These are phyloP conservation scores for Thysanoteuthis rhombus DNA, from an alignment of 2,888 invertebrate genomes.

Conservation along the genomic window DNA sequence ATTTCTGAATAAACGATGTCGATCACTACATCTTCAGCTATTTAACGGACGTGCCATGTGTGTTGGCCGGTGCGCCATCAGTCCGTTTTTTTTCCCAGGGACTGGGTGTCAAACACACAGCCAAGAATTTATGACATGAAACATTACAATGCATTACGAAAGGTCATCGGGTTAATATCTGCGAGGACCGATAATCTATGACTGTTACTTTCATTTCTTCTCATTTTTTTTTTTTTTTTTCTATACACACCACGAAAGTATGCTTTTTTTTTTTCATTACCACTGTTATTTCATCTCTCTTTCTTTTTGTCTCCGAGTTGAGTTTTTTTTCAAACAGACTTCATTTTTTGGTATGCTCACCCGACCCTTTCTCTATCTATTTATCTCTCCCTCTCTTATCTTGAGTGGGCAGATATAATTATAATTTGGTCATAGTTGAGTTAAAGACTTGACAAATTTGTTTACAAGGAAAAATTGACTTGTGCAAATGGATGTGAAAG, in stretches of 20 bases:
- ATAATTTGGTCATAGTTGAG: too few species aligned
- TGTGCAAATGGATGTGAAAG: too few species aligned
- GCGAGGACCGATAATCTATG: conserved; percentile 1
- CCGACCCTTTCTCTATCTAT: too few species aligned
- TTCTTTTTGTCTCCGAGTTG: neutral
- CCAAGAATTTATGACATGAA: conserved; percentile 29
- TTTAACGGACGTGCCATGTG: conserved; percentile 21
- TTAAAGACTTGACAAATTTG: too few species aligned
- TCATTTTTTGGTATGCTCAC: too few species aligned
- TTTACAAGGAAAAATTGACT: too few species aligned
- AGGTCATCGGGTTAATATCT: conserved; percentile 29
- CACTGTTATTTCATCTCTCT: too few species aligned
- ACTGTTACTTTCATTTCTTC: neutral
- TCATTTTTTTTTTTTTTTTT: neutral
- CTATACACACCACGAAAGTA: neutral
- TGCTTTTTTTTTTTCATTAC: too few species aligned
- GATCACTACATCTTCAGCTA: neutral
- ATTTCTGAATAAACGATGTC: neutral
- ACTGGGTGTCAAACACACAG: conserved; percentile 15
- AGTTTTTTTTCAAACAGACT: too few species aligned
- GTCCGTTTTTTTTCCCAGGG: conserved; percentile 26
- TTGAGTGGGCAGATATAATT: too few species aligned
- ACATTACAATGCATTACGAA: conserved; percentile 25
- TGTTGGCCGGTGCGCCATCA: neutral
- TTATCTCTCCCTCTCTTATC: too few species aligned